Evolutionary conservation across 1,140 invertebrate genomes (phyloP).

Genomic region (Chelonus insularis): DNA sequence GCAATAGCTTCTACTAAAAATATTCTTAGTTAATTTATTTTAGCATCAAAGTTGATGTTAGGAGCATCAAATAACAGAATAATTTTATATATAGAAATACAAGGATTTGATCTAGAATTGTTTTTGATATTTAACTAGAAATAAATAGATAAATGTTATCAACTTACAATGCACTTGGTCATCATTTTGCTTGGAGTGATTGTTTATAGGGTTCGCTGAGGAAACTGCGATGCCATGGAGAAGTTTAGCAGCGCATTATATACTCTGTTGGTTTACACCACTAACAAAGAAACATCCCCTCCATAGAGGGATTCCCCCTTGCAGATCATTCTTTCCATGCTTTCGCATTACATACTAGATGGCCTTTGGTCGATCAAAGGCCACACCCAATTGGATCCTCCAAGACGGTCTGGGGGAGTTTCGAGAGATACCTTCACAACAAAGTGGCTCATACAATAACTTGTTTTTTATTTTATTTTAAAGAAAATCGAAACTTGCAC

Average conservation of each 20-base stretch:
- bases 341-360: conserved; percentile 36
- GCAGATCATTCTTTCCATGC: conserved; percentile 15
- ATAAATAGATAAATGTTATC: background rate
- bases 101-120: too few relatives aligned
- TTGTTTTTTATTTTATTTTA: conserved; percentile 9
- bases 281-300: conserved; percentile 31
- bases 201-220: conserved; percentile 41
- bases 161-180: conserved; percentile 64
- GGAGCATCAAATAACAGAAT: too few relatives aligned
- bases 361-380: conserved; percentile 31
- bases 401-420: background rate
- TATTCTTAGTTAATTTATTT: too few relatives aligned
- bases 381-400: conserved; percentile 35
- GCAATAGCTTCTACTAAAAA: too few relatives aligned
- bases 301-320: conserved; percentile 14
- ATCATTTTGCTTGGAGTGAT: conserved; percentile 61
- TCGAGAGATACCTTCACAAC: background rate
- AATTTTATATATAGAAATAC: too few relatives aligned
- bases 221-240: conserved; percentile 53
- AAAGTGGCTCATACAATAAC: background rate
- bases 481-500: conserved; percentile 19
- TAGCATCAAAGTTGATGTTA: too few relatives aligned
- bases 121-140: too few relatives aligned
- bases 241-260: conserved; percentile 39
- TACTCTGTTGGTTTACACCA: conserved; percentile 40